Percentiles rank a stretch among this genome's conserved stretches.
phyloP scores from a whole-genome alignment of 1,140 invertebrate species.

The Drosophila prosaltans region DNA sequence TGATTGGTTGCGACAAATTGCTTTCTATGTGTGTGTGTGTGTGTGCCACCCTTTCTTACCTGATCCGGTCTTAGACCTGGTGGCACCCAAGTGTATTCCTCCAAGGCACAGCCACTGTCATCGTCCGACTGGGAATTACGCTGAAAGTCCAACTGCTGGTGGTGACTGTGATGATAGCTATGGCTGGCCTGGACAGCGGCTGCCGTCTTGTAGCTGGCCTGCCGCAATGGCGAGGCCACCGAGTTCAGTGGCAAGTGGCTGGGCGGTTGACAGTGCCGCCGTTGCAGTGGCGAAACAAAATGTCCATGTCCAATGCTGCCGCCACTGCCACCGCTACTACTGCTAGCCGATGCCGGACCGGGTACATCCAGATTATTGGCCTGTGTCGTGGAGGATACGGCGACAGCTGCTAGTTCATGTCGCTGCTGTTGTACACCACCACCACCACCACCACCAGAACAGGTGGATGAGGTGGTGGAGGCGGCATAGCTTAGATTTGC shows the following conservation, averaged over 20 bases:
- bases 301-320: slow-evolving; percentile 59
- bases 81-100: slow-evolving; percentile 99
- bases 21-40: slow-evolving; percentile 19
- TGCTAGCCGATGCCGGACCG: slow-evolving; percentile 40
- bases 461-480: slow-evolving; percentile 33
- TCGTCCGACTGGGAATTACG: slow-evolving; percentile 97
- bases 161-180: slow-evolving; percentile 69
- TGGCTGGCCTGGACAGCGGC: slow-evolving; percentile 47
- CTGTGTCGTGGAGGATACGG: slow-evolving; percentile 38
- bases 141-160: slow-evolving; percentile 88
- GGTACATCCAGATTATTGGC: slow-evolving; percentile 63
- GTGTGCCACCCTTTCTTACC: slow-evolving; percentile 85
- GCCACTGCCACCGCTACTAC: slow-evolving; percentile 39
- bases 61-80: slow-evolving; percentile 97
- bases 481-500: slow-evolving; percentile 38
- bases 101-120: slow-evolving; percentile 97
- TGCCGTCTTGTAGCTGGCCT: slow-evolving; percentile 71
- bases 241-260: slow-evolving; percentile 76
- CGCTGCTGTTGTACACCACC: slow-evolving; percentile 20
- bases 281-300: slow-evolving; percentile 73
- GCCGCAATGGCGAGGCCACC: slow-evolving; percentile 73
- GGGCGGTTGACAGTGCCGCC: slow-evolving; percentile 77
- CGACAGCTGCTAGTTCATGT: slow-evolving; percentile 21
- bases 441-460: slow-evolving; percentile 5
- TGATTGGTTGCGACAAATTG: slow-evolving; percentile 72